Evolutionary conservation across 2,888 invertebrate genomes (phyloP).

Genomic region (Imbricaverruca yamaguchii): DNA sequence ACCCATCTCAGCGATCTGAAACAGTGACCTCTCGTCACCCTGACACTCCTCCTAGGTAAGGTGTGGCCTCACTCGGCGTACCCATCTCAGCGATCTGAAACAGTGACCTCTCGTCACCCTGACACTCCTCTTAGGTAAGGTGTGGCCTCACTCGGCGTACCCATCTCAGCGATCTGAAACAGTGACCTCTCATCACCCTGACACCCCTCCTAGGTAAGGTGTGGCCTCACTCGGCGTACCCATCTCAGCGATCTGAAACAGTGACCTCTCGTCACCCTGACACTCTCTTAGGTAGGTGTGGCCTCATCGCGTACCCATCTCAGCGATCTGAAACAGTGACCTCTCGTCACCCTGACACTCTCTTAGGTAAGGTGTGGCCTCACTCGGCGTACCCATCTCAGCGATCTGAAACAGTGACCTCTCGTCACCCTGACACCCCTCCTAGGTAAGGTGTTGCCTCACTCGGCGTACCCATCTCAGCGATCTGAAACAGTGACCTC

Average conservation of each 20-base stretch:
- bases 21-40: background rate
- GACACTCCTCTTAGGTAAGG: background rate
- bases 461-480: slow-evolving; percentile 30
- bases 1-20: background rate
- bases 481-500: slow-evolving; percentile 25
- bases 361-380: too few species aligned
- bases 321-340: background rate
- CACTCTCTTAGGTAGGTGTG: background rate
- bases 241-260: slow-evolving; percentile 30
- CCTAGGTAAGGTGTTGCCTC: background rate
- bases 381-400: slow-evolving; percentile 32
- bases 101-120: too few species aligned
- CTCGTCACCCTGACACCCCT: too few species aligned
- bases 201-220: too few species aligned
- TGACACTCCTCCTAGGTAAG: too few species aligned
- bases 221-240: slow-evolving; percentile 26
- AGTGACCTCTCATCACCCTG: background rate
- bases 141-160: background rate
- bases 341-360: background rate
- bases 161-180: background rate
- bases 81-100: slow-evolving; percentile 31
- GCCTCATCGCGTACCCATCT: background rate
- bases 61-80: slow-evolving; percentile 17
- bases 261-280: too few species aligned
- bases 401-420: slow-evolving; percentile 26